These are phyloP conservation scores for Himalopsyche kuldschensis DNA, from an alignment of 2,888 invertebrate species.

Conservation along the genomic window DNA sequence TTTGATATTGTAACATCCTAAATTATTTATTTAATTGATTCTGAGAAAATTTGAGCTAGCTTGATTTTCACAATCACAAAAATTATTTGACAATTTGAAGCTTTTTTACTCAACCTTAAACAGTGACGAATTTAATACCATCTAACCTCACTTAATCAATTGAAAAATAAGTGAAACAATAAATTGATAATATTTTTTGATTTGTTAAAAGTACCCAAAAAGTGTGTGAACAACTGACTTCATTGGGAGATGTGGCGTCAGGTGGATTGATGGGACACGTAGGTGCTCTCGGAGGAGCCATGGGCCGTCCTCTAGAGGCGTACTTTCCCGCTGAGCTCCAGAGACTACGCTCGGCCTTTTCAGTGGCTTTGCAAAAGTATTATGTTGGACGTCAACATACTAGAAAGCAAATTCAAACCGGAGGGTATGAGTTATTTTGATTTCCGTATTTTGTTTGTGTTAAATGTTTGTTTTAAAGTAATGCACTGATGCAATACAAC, in stretches of 20 bases:
- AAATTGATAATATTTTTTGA: constrained; percentile 23
- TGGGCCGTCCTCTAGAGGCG: constrained; percentile 53
- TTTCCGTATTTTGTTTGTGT: too few species aligned
- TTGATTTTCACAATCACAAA: too few species aligned
- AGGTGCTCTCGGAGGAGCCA: constrained; percentile 52
- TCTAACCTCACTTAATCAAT: not conserved
- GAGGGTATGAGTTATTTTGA: constrained; percentile 62
- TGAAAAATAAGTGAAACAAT: not conserved
- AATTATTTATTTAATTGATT: too few species aligned
- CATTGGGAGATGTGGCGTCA: constrained; percentile 43
- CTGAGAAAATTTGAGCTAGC: too few species aligned
- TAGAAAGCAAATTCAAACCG: constrained; percentile 88
- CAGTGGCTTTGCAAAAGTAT: constrained; percentile 76
- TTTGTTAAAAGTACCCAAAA: constrained; percentile 49
- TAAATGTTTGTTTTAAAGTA: too few species aligned
- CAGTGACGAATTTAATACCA: too few species aligned
- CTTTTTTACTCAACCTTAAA: too few species aligned
- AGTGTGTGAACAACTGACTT: constrained; percentile 53
- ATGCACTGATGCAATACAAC: too few species aligned
- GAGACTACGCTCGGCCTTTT: constrained; percentile 76
- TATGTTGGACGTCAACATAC: constrained; percentile 93
- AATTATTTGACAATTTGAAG: too few species aligned
- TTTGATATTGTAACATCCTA: too few species aligned
- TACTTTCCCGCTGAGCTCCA: constrained; percentile 79
- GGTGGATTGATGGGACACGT: constrained; percentile 49